phyloP scores from a whole-genome alignment of 2,888 invertebrate genomes.

The Tridacna gigas region DNA sequence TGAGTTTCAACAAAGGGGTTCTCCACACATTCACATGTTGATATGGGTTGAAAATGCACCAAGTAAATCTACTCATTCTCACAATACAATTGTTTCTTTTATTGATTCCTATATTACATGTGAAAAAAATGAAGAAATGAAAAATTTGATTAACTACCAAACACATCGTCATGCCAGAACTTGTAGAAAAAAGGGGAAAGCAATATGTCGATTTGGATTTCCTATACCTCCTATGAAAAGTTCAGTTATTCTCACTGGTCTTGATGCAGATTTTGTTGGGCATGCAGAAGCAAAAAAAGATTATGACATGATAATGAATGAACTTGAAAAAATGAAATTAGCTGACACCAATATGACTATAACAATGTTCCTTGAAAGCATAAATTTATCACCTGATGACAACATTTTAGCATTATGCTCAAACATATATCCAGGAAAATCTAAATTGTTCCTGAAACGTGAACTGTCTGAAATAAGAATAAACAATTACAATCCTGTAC shows the following conservation, averaged over 20 bases:
- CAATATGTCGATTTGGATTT: conserved; percentile 25
- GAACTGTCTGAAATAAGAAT: conserved; percentile 42
- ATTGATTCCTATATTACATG: conserved; percentile 30
- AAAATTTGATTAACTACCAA: conserved; percentile 36
- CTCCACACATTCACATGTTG: conserved; percentile 67
- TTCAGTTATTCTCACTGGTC: conserved; percentile 21
- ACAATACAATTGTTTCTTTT: conserved; percentile 13
- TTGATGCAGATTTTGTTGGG: background rate
- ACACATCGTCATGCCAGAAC: conserved; percentile 34
- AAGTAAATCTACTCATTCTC: background rate
- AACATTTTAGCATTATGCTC: conserved; percentile 19
- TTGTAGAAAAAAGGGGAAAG: conserved; percentile 32
- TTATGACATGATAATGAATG: conserved; percentile 28
- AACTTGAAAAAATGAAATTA: conserved; percentile 5
- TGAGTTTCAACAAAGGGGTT: conserved; percentile 69
- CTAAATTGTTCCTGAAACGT: conserved; percentile 56
- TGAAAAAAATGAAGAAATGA: conserved; percentile 7
- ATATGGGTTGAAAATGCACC: conserved; percentile 66
- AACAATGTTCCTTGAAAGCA: background rate
- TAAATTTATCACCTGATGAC: background rate
- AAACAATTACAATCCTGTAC: conserved; percentile 38
- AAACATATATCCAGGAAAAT: background rate
- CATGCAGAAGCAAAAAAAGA: background rate
- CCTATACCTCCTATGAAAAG: conserved; percentile 35
- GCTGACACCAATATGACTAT: background rate